These are phyloP conservation scores for Gorsachius magnificus DNA, from an alignment of 2,797 vertebrate genomes.

Conservation along the genomic window DNA sequence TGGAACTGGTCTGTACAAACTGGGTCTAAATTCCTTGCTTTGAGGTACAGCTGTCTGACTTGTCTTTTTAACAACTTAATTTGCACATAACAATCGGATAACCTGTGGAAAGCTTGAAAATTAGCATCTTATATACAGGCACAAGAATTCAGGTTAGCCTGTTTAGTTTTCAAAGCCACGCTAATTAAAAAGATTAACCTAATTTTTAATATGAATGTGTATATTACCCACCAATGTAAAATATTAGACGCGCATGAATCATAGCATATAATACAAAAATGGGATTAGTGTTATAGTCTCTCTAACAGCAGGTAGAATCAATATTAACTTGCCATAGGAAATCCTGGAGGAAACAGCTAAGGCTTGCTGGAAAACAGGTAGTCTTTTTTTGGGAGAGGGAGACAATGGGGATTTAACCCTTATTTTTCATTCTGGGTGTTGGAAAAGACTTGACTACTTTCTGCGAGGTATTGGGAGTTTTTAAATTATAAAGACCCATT, in stretches of 20 bases:
- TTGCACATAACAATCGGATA: neutral
- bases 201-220: neutral
- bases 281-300: neutral
- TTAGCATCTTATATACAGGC: neutral
- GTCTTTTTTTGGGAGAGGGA: neutral
- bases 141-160: neutral
- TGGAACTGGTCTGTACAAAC: neutral
- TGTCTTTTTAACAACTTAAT: neutral
- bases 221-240: neutral
- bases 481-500: neutral
- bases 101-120: neutral
- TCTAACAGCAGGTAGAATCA: neutral
- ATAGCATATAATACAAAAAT: neutral
- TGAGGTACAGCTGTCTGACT: neutral
- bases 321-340: neutral
- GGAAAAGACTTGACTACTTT: neutral
- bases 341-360: neutral
- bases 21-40: neutral
- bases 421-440: neutral
- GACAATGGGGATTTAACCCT: neutral
- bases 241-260: neutral
- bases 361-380: neutral
- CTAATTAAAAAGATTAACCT: conserved; percentile 56
- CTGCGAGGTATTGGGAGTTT: neutral
- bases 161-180: conserved; percentile 13